phyloP scores from a whole-genome alignment of 1,140 invertebrate genomes.

The Conopomorpha cramerella region DNA sequence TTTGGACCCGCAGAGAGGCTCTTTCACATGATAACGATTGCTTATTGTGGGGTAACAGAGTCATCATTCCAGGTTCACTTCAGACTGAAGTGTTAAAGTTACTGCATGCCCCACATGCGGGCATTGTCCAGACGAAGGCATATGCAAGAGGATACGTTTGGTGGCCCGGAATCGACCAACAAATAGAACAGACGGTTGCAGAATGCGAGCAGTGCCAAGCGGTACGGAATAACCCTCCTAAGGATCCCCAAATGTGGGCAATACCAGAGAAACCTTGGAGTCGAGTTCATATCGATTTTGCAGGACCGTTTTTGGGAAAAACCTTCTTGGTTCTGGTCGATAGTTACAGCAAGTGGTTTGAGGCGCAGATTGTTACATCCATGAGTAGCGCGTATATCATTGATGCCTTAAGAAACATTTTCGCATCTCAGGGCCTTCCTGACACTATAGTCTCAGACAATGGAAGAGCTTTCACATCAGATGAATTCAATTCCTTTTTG shows the following conservation, averaged over 20 bases:
- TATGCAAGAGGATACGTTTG: conserved; percentile 20
- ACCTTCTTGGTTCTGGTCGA: conserved; percentile 17
- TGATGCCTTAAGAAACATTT: conserved; percentile 12
- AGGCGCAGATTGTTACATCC: conserved; percentile 3
- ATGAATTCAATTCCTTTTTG: conserved; percentile 27
- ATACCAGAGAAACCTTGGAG: conserved; percentile 30
- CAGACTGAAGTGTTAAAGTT: conserved; percentile 2
- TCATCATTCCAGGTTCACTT: conserved; percentile 1
- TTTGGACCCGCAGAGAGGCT: conserved; percentile 3
- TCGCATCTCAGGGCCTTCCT: conserved; percentile 25
- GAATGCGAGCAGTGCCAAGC: conserved; percentile 7
- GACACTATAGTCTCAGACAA: conserved; percentile 32
- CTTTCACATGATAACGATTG: conserved; percentile 7
- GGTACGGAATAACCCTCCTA: conserved; percentile 17
- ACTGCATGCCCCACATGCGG: conserved; percentile 17
- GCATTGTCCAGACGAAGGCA: conserved; percentile 23
- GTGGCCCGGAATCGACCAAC: conserved; percentile 24
- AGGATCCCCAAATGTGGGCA: conserved; percentile 21
- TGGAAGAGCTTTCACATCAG: conserved; percentile 28
- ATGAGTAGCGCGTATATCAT: conserved; percentile 6
- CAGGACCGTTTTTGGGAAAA: conserved; percentile 17
- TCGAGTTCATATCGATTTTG: conserved; percentile 24
- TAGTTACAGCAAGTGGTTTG: conserved; percentile 21
- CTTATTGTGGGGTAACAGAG: conserved; percentile 7
- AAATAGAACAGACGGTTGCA: conserved; percentile 19